Base-by-base conservation (phyloP, 30 jellyfish, hydroid and myxozoan species). In the Cassiopea andromeda region DNA sequence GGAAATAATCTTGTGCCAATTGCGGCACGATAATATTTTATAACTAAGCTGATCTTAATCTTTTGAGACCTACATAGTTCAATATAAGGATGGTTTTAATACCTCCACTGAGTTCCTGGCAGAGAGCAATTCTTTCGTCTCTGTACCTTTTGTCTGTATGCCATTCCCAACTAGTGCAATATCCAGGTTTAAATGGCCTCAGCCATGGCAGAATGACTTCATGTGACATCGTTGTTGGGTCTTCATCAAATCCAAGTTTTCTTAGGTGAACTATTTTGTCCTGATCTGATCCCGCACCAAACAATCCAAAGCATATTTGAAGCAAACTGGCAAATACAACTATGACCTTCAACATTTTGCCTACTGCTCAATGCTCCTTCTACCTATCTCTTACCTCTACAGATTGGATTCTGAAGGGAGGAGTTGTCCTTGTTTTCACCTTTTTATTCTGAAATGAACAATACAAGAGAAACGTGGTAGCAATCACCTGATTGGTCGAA, bases 141-240 rank as follows among this genome's bases (percentile, higher is more conserved):
- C 96, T 81, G 91, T 89, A 90, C 54, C 97, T 83, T 64, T 80
- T 70, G 59, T 95, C 99, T 60, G 99, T 95, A 83, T 95, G 97
- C 99, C 99, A 95, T 87, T 95, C 99, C 99, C 99, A 95, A 49
- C 98, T 92, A 69, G 91, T 89, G 83, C 99, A 95, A 76, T 95
- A 95, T 12, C 99, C 99, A 5, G 99, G 99, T 64, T 95, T 95
- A 88, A 95, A 95, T 27, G 99, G 93, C 46, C 97, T 84, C 66
- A 60, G 86, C 99, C 99, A 95, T 44, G 99, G 99, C 14, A 92
- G 93, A 61, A 95, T 93, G 18, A 95, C 79, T 64, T 95, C 99
- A 50, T 95, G 99, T 66, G 99, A 95, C 77, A 90, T 85, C 1
- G 99, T 88, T 81, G 87, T 84, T 13, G 95, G 99, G 78, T 95